Percentiles rank a stretch among this genome's conserved stretches.
Conservation (phyloP, 2,888 invertebrate genomes). For the Operophtera brumata region DNA sequence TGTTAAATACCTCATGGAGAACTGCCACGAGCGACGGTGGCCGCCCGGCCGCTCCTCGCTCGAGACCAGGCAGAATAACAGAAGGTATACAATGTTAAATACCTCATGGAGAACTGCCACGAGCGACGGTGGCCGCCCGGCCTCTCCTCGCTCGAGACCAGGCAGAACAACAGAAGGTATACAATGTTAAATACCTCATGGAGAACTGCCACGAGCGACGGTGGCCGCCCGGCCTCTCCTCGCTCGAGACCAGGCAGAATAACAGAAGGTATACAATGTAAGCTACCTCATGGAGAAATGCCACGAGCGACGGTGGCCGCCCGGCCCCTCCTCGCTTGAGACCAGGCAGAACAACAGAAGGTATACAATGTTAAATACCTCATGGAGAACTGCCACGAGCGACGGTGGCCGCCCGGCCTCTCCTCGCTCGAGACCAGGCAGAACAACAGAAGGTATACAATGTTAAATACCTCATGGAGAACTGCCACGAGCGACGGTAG, state of each 20-base stretch:
- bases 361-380: conserved; percentile 83
- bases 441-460: conserved; percentile 88
- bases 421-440: conserved; percentile 96
- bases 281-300: conserved; percentile 99
- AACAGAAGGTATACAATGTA: conserved; percentile 87
- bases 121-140: conserved; percentile 97
- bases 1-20: conserved; percentile 98
- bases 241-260: conserved; percentile 95
- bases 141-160: conserved; percentile 93
- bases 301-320: conserved; percentile 97
- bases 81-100: conserved; percentile 82
- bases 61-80: conserved; percentile 96
- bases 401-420: conserved; percentile 96
- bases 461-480: conserved; percentile 98
- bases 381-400: conserved; percentile 98
- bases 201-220: conserved; percentile 97
- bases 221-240: conserved; percentile 96
- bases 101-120: conserved; percentile 98
- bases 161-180: conserved; percentile 92
- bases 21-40: conserved; percentile 98
- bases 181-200: conserved; percentile 91
- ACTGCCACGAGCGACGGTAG: conserved; percentile 97
- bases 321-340: conserved; percentile 94
- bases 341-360: conserved; percentile 96
- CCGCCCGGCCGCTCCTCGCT: conserved; percentile 95